These are phyloP conservation scores for Tenrec ecaudatus DNA, from an alignment of 2,113 vertebrate species.

Conservation along the genomic window DNA sequence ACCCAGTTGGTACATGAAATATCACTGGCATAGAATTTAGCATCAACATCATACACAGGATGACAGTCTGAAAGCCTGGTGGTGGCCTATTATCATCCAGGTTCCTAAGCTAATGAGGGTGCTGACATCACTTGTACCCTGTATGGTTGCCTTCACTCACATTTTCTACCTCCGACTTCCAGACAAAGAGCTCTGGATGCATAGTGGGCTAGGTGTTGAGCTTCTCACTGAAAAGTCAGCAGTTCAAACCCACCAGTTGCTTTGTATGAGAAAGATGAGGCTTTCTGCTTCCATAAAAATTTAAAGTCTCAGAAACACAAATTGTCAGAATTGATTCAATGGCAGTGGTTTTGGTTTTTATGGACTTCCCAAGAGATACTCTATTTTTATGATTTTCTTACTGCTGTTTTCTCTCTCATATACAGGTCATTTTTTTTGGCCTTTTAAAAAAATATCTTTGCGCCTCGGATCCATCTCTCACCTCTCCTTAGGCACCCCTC, in stretches of 20 bases:
- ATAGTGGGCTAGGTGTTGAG: too few species aligned
- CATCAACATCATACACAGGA: background rate
- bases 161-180: background rate
- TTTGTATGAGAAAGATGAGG: too few species aligned
- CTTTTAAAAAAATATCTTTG: background rate
- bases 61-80: background rate
- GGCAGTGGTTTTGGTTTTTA: too few species aligned
- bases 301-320: too few species aligned
- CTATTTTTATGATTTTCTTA: background rate
- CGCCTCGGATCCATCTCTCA: background rate
- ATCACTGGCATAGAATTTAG: background rate
- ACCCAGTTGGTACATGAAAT: background rate
- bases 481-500: background rate
- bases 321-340: too few species aligned
- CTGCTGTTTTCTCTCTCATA: background rate
- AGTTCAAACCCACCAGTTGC: too few species aligned
- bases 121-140: background rate
- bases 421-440: background rate
- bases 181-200: too few species aligned
- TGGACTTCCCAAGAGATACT: too few species aligned
- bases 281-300: too few species aligned
- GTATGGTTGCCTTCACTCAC: rapidly evolving
- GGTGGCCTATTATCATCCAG: background rate
- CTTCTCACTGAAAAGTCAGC: too few species aligned
- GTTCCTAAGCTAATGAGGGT: background rate